Evolutionary conservation across 1,140 invertebrate genomes (phyloP).

Genomic region (Homalodisca vitripennis): DNA sequence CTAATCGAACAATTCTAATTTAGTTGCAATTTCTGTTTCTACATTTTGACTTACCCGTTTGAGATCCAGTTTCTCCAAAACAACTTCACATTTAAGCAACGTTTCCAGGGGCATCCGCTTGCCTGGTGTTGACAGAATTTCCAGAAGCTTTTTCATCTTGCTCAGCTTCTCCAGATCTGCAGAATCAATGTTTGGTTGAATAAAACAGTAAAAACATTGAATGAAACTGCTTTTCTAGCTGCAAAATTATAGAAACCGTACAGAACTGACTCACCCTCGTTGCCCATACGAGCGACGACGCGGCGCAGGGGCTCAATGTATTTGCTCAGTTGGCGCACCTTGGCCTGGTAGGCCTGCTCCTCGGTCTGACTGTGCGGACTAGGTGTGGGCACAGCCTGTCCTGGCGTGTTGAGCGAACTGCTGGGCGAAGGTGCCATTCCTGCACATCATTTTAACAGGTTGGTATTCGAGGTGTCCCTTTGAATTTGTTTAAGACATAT

Average conservation of each 20-base stretch:
- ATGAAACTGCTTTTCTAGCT: too few species aligned
- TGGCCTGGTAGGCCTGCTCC: conserved; percentile 88
- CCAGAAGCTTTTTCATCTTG: conserved; percentile 89
- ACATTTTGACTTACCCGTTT: conserved; percentile 54
- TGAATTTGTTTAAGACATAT: too few species aligned
- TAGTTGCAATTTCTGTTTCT: too few species aligned
- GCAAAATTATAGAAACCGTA: background rate
- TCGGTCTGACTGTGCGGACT: conserved; percentile 69
- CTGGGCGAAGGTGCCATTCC: conserved; percentile 79
- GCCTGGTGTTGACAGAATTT: conserved; percentile 85
- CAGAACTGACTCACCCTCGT: conserved; percentile 56
- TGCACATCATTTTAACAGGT: conserved; percentile 37
- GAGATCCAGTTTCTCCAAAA: conserved; percentile 81
- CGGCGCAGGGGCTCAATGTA: conserved; percentile 89
- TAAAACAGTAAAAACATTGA: too few species aligned
- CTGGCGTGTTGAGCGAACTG: conserved; percentile 76
- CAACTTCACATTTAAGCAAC: conserved; percentile 88
- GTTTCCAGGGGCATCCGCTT: conserved; percentile 87
- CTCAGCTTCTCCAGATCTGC: conserved; percentile 79
- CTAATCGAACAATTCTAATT: too few species aligned
- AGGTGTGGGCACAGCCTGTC: conserved; percentile 62
- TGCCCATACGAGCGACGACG: conserved; percentile 84
- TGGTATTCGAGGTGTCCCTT: background rate
- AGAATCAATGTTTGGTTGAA: conserved; percentile 31
- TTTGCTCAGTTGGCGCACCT: conserved; percentile 86